A percentile compares a stretch with the other conserved stretches of the same genome.
Conservation (phyloP, 2,797 vertebrate species). For the Buceros bicornis region DNA sequence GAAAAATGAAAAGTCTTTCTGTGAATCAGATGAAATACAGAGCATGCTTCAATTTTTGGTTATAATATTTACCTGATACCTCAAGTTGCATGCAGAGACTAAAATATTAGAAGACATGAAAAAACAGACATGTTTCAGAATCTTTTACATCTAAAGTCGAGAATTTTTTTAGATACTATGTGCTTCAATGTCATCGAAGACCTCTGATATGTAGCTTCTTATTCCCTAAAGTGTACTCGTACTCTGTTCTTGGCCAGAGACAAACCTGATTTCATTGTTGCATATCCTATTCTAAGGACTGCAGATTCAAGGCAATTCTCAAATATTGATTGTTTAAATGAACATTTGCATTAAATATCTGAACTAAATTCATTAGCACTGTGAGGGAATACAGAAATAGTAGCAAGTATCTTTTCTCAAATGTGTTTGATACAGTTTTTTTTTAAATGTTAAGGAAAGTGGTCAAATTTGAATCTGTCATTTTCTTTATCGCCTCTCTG, state of each 20-base stretch:
- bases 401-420: conserved; percentile 23
- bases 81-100: not conserved
- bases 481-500: conserved; percentile 60
- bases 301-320: conserved; percentile 35
- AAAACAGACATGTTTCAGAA: not conserved
- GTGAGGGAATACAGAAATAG: not conserved
- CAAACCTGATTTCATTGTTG: conserved; percentile 42
- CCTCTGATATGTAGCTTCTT: conserved; percentile 18
- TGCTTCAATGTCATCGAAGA: not conserved
- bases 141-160: not conserved
- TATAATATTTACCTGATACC: not conserved
- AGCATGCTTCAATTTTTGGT: not conserved
- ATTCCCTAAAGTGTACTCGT: conserved; percentile 43
- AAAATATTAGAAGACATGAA: not conserved
- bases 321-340: conserved; percentile 61
- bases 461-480: conserved; percentile 53
- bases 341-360: conserved; percentile 25
- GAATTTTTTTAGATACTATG: not conserved
- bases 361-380: not conserved
- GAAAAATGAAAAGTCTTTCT: not conserved
- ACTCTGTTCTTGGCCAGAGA: conserved; percentile 50
- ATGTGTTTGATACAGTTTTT: not conserved
- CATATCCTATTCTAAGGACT: conserved; percentile 22
- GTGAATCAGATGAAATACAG: not conserved
- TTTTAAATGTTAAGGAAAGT: conserved; percentile 1